Conservation (phyloP, 2,797 vertebrate genomes). For the Mallotus villosus region DNA sequence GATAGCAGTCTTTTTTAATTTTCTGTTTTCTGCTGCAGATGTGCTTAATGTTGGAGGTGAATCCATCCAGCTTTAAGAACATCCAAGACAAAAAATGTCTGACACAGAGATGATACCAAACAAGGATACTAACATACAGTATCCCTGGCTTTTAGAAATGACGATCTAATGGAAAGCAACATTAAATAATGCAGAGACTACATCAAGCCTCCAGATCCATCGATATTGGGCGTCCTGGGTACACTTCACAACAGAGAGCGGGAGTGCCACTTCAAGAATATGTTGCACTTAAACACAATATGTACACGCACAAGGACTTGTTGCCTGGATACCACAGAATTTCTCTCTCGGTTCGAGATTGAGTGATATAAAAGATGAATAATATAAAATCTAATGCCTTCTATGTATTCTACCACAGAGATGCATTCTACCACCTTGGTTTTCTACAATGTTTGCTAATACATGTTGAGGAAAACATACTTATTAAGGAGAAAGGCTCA, state of each 20-base stretch:
- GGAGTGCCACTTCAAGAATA: constrained; percentile 4
- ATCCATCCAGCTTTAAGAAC: background rate
- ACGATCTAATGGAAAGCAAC: too few species aligned
- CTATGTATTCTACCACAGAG: too few species aligned
- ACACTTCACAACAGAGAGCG: too few species aligned
- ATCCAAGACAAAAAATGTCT: too few species aligned
- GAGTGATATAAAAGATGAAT: background rate
- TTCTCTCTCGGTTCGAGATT: constrained; percentile 5
- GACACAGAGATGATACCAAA: too few species aligned
- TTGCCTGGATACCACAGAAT: constrained; percentile 29
- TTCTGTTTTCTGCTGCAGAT: background rate
- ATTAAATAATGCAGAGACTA: too few species aligned
- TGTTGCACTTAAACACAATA: background rate
- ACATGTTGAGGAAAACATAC: background rate
- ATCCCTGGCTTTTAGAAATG: too few species aligned
- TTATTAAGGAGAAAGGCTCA: background rate
- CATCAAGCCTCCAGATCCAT: too few species aligned
- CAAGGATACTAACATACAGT: too few species aligned
- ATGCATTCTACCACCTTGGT: too few species aligned
- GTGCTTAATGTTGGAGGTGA: background rate
- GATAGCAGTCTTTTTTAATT: background rate
- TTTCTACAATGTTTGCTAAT: background rate
- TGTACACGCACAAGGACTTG: constrained; percentile 1
- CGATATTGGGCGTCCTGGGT: too few species aligned
- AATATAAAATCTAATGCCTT: background rate